Evolutionary conservation across 1,140 invertebrate genomes (phyloP), one percentile per base, ranked within the genome.

Genomic region (Bathynomus jamesi): DNA sequence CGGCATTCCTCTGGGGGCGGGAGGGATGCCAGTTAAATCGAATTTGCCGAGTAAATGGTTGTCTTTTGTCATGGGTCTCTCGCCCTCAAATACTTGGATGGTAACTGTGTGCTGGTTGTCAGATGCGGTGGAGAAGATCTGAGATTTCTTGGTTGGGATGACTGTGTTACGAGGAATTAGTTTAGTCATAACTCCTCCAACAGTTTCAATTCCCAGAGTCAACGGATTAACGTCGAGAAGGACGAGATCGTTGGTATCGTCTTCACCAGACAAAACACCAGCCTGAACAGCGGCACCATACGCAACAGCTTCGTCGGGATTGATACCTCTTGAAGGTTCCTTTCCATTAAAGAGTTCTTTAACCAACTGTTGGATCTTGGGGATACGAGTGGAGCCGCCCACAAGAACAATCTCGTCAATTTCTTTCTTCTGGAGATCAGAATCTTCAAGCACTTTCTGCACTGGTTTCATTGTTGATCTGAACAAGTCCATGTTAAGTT

Each of bases 131-230:
- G 95, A 98, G 88, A 99, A 99, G 78, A 99, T 96, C 82, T 99
- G 96, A 4, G 95, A 96, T 82, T 99, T 99, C 85, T 99, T 99
- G 13, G 96, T 99, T 21, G 97, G 97, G 78, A 99, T 99, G 64
- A 88, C 87, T 29, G 87, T 87, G 81, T 99, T 99, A 80, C 97
- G 83, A 67, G 94, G 91, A 82, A 99, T 99, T 28, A 99, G 86
- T 83, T 99, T 99, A 74, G 97, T 99, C 96, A 99, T 99, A 8
- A 99, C 95, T 76, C 96, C 97, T 71, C 97, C 97, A 71, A 99
- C 96, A 73, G 97, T 99, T 85, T 99, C 97, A 81, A 99, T 99
- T 76, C 97, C 97, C 88, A 99, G 89, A 70, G 97, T 99, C 65
- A 99, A 85, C 78, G 97, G 97, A 81, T 98, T 99, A 61, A 99